Base-by-base conservation (phyloP, 2,888 invertebrate species). In the Mystacides longicornis region DNA sequence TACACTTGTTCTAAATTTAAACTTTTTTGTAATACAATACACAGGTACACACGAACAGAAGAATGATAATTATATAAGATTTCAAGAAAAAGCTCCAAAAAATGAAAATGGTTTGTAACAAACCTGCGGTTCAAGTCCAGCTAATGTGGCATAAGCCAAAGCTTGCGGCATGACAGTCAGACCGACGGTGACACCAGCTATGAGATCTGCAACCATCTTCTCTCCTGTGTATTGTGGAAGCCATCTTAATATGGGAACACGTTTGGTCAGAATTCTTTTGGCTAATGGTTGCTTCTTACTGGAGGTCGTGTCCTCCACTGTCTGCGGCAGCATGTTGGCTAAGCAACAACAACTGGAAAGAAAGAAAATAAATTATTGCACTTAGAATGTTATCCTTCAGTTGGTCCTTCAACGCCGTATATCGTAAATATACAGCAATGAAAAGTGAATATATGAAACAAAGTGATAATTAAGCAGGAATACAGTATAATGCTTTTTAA, bases 111-210 rank as follows among this genome's bases (percentile, higher is more conserved):
- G n/a, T n/a, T n/a, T n/a, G n/a, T n/a, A n/a, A n/a, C 27, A 37
- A 76, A 88, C 89, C 81, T 89, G 89, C 27, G 91, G 90, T 67
- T 87, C 85, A 52, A 96, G 73, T 47, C 92, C 92, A 22, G 92
- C 95, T 55, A 96, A 74, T 14, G 89, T 87, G 4, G 95, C 93
- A 69, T 95, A 94, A 1, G 95, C 96, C 62, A 96, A 72, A 9
- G 91, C 92, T 69, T 95, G 95, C 0, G 95, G 95, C 75, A 96
- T 86, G 43, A 94, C 91, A 1, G 93, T 95, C 21, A 96, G 78
- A 0, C 93, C 95, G 1, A 96, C 94, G 1, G 95, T 94, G 57
- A 95, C 75, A 1, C 95, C 95, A 18, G 95, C 95, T 64, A 96
- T 92, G 49, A 88, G 67, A 73, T 96, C 96, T 58, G 89, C 85